phyloP scores from a whole-genome alignment of 2,888 invertebrate genomes.

The Aplocera efformata region DNA sequence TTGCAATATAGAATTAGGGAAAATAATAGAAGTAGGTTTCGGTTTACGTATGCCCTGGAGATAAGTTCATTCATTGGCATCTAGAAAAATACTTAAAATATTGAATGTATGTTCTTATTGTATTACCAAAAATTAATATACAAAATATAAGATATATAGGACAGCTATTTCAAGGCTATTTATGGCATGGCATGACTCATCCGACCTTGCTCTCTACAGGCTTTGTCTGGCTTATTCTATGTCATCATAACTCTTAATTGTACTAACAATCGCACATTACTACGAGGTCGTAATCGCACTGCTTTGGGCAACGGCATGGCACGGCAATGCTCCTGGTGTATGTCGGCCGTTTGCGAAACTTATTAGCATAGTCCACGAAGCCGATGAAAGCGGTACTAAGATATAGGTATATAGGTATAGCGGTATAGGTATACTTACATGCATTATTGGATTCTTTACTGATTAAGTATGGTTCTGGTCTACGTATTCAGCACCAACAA shows the following conservation, averaged over 20 bases:
- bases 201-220: conserved; percentile 55
- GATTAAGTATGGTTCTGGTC: too few relatives aligned
- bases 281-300: conserved; percentile 42
- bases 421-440: not conserved
- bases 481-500: too few relatives aligned
- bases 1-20: too few relatives aligned
- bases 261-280: conserved; percentile 64
- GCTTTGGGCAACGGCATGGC: conserved; percentile 33
- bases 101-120: too few relatives aligned
- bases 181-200: conserved; percentile 44
- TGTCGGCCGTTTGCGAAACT: conserved; percentile 42
- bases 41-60: too few relatives aligned
- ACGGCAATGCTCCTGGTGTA: conserved; percentile 38
- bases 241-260: conserved; percentile 52
- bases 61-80: too few relatives aligned
- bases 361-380: conserved; percentile 35
- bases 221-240: conserved; percentile 45
- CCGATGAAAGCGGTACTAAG: conserved; percentile 26
- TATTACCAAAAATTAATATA: too few relatives aligned
- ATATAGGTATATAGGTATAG: too few relatives aligned
- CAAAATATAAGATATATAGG: too few relatives aligned
- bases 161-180: conserved; percentile 29
- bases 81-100: too few relatives aligned
- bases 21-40: too few relatives aligned
- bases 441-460: too few relatives aligned